These are phyloP conservation scores for Lerema accius DNA, from an alignment of 1,140 invertebrate species.

Conservation along the genomic window DNA sequence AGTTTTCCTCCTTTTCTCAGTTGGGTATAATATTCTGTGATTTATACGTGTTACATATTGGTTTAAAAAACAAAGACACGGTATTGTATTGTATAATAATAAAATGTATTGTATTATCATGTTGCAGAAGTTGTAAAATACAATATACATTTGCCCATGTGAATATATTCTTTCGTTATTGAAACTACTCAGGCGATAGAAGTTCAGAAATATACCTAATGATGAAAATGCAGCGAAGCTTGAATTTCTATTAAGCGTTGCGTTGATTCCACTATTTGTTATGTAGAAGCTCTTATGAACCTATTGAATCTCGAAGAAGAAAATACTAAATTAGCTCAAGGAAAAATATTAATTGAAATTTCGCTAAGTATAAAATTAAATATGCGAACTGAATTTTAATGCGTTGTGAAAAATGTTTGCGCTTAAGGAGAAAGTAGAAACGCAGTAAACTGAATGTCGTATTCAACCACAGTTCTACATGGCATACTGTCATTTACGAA, in stretches of 20 bases:
- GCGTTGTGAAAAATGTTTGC: background rate
- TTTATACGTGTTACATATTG: background rate
- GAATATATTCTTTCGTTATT: background rate
- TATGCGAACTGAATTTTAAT: background rate
- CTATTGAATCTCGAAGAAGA: background rate
- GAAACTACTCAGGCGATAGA: background rate
- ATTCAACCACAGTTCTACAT: conserved; percentile 12
- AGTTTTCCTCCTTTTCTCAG: conserved; percentile 27
- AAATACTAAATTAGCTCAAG: background rate
- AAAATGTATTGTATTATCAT: background rate
- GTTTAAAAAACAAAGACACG: no score
- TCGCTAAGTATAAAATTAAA: background rate
- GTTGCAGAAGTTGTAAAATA: background rate
- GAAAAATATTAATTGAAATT: background rate
- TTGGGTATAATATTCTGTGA: conserved; percentile 1
- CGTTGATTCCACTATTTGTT: background rate
- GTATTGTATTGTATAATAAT: no score
- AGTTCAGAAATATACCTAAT: background rate
- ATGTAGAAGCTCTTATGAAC: background rate
- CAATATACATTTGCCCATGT: background rate
- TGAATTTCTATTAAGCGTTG: background rate
- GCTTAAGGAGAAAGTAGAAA: background rate
- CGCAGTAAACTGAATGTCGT: conserved; percentile 13
- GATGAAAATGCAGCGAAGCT: conserved; percentile 10
- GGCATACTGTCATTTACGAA: conserved; percentile 21